A percentile compares a stretch with the other conserved stretches of the same genome.
Evolutionary conservation across 64 coral and sea anemone species (phyloP).

Genomic region (Montipora capricornis): DNA sequence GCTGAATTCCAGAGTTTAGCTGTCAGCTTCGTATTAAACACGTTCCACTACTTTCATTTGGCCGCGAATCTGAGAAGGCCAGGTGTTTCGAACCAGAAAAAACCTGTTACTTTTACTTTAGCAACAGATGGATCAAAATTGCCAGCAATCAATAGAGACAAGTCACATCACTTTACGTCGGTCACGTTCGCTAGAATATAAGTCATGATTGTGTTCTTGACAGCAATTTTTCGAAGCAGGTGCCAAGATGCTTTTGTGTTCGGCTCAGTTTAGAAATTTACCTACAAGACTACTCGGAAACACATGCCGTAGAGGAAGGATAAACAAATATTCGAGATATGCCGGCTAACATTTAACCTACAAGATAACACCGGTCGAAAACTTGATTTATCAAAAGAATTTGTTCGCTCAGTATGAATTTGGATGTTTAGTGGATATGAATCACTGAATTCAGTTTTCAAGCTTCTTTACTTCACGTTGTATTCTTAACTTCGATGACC

Average conservation of each 20-base stretch:
- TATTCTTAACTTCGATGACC: too few relatives aligned
- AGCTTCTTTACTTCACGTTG: too few relatives aligned
- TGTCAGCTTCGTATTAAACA: background rate
- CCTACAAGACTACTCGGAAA: background rate
- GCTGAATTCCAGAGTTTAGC: constrained; percentile 1
- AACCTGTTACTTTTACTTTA: constrained; percentile 13
- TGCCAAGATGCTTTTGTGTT: background rate
- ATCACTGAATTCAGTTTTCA: too few relatives aligned
- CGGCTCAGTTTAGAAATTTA: background rate
- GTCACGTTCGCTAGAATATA: background rate
- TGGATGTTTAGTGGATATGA: too few relatives aligned
- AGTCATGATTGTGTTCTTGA: background rate
- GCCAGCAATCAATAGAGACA: background rate
- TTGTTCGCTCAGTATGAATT: background rate
- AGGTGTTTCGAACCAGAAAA: constrained; percentile 15
- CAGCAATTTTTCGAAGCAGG: background rate
- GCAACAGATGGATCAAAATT: background rate
- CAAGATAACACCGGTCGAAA: background rate
- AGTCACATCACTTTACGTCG: background rate
- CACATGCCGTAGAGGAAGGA: constrained; percentile 8
- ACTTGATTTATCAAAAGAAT: constrained; percentile 1
- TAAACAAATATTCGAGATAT: background rate
- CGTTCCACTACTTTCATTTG: background rate
- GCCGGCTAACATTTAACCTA: background rate
- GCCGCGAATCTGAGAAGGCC: background rate